These are phyloP conservation scores for Eugnorisma glareosa DNA, from an alignment of 2,888 invertebrate genomes.

Conservation along the genomic window DNA sequence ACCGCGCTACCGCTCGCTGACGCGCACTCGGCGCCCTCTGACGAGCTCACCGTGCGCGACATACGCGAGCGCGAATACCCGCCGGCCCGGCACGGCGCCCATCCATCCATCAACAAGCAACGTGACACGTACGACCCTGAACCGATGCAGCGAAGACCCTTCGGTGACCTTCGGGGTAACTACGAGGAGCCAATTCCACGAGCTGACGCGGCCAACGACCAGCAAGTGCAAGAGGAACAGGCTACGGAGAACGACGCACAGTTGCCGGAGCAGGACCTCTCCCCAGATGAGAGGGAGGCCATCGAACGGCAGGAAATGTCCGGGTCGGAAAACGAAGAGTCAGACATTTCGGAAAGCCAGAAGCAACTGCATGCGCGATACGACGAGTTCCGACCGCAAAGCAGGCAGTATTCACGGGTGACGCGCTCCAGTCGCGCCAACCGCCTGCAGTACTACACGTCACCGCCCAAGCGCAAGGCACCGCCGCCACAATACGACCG, in stretches of 20 bases:
- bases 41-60: background rate
- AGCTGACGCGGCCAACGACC: background rate
- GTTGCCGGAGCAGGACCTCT: constrained; percentile 3
- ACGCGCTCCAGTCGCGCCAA: constrained; percentile 5
- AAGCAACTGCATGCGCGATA: background rate
- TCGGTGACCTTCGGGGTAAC: constrained; percentile 1
- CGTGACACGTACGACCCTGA: background rate
- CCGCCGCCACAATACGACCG: too few relatives aligned
- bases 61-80: background rate
- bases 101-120: background rate
- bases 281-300: constrained; percentile 14
- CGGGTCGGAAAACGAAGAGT: constrained; percentile 9
- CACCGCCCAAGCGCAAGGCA: too few relatives aligned
- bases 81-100: background rate
- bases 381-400: background rate
- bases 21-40: background rate
- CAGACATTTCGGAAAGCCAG: constrained; percentile 11
- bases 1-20: background rate
- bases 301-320: constrained; percentile 11
- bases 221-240: background rate
- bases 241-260: background rate
- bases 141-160: background rate
- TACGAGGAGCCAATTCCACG: background rate
- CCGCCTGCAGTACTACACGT: constrained; percentile 3
- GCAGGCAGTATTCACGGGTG: background rate